Conservation (phyloP, 2,797 vertebrate species). For the Urocyon cinereoargenteus region DNA sequence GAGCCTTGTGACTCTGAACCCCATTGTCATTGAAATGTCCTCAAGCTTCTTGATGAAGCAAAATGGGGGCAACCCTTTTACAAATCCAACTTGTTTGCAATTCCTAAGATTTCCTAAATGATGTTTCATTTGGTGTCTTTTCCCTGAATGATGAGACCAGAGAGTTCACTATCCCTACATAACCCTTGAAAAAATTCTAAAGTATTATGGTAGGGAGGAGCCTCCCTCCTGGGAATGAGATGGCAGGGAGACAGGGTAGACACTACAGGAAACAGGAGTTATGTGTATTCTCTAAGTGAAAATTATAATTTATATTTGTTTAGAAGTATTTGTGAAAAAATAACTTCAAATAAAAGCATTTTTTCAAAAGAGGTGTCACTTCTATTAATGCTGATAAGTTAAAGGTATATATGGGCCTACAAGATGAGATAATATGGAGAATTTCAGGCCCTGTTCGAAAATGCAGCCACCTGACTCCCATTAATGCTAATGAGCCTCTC, state of each 20-base stretch:
- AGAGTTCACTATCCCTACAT: not conserved
- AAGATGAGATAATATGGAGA: not conserved
- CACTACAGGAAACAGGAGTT: not conserved
- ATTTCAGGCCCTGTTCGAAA: not conserved
- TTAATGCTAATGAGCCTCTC: conserved; percentile 78
- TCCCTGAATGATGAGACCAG: not conserved
- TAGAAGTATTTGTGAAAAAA: conserved; percentile 25
- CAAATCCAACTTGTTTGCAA: not conserved
- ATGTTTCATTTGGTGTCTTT: not conserved
- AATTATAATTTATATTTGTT: not conserved
- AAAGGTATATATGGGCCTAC: not conserved
- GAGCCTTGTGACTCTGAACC: not conserved
- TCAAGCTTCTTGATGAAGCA: not conserved
- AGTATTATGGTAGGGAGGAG: not conserved
- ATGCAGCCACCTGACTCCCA: conserved; percentile 75
- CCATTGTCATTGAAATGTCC: conserved; percentile 11
- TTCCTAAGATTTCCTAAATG: conserved; percentile 34
- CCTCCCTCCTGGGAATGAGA: not conserved
- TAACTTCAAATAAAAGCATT: not conserved
- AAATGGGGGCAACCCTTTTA: not conserved
- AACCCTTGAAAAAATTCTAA: conserved; percentile 15
- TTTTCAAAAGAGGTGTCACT: not conserved
- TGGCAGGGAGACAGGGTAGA: not conserved
- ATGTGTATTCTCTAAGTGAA: not conserved
- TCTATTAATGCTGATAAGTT: conserved; percentile 53